These are phyloP conservation scores for Aphodius granarius DNA, from an alignment of 2,888 invertebrate species.

Conservation along the genomic window DNA sequence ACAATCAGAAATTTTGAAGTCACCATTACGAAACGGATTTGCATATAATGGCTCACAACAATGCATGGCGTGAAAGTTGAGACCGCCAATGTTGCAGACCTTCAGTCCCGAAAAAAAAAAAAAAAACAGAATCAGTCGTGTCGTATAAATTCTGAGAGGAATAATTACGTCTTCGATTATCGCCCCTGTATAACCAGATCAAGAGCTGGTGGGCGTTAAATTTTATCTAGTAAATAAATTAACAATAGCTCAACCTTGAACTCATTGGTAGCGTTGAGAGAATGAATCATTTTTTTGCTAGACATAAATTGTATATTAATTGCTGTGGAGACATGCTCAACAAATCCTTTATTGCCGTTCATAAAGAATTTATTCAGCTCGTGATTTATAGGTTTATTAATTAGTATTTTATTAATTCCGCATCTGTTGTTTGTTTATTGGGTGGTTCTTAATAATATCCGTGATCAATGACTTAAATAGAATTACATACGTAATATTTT, in stretches of 20 bases:
- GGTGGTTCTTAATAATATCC: neutral
- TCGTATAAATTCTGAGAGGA: neutral
- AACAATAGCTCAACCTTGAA: neutral
- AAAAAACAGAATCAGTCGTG: no score
- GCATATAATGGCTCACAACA: neutral
- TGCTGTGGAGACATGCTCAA: neutral
- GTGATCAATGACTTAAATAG: neutral
- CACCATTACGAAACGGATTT: neutral
- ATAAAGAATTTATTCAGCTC: no score
- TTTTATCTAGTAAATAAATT: neutral
- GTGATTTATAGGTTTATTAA: neutral
- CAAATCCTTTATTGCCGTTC: no score
- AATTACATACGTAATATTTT: no score
- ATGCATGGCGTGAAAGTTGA: neutral
- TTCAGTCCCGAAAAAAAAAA: neutral
- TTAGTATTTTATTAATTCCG: neutral
- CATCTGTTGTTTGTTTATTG: neutral
- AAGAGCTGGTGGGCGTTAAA: neutral
- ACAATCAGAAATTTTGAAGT: neutral
- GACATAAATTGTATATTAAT: neutral
- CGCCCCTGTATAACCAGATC: neutral
- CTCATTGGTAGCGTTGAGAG: neutral
- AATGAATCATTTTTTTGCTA: neutral
- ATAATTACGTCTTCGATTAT: neutral
- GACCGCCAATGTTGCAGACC: neutral